phyloP scores from a whole-genome alignment of 2,797 vertebrate species.

The Fistularia tabacaria region DNA sequence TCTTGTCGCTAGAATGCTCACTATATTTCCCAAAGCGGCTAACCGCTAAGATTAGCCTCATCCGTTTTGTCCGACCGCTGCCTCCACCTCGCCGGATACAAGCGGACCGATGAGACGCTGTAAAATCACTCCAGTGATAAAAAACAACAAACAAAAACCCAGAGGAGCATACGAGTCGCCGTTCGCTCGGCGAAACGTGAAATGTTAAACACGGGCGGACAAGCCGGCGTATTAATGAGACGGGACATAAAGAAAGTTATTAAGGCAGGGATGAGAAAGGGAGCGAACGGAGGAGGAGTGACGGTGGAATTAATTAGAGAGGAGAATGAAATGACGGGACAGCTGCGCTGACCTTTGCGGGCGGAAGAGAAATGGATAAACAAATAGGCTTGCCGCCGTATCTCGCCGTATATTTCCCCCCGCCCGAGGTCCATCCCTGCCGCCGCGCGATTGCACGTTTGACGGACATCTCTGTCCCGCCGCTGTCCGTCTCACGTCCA shows the following conservation, averaged over 20 bases:
- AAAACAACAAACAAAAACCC: no score
- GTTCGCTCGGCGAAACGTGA: no score
- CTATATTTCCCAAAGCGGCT: no score
- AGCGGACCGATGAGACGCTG: no score
- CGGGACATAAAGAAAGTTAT: constrained; percentile 20
- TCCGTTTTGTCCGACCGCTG: no score
- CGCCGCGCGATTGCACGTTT: constrained; percentile 29
- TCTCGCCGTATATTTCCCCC: constrained; percentile 8
- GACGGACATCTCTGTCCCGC: constrained; percentile 58
- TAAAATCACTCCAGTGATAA: no score
- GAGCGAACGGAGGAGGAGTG: constrained; percentile 16
- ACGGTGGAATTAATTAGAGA: constrained; percentile 48
- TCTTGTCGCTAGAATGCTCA: no score
- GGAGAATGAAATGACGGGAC: constrained; percentile 44
- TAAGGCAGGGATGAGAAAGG: constrained; percentile 5
- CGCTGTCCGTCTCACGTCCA: constrained; percentile 52
- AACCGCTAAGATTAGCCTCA: no score
- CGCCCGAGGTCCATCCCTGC: constrained; percentile 6
- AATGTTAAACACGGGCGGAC: no score
- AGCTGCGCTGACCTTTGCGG: constrained; percentile 57
- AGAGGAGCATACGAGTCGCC: no score
- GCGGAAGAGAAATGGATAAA: constrained; percentile 49
- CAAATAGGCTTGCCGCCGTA: constrained; percentile 41
- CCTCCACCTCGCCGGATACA: no score
- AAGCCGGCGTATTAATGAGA: no score